phyloP scores from a whole-genome alignment of 1,140 invertebrate species.

The silkworm (Bombyx mori) region DNA sequence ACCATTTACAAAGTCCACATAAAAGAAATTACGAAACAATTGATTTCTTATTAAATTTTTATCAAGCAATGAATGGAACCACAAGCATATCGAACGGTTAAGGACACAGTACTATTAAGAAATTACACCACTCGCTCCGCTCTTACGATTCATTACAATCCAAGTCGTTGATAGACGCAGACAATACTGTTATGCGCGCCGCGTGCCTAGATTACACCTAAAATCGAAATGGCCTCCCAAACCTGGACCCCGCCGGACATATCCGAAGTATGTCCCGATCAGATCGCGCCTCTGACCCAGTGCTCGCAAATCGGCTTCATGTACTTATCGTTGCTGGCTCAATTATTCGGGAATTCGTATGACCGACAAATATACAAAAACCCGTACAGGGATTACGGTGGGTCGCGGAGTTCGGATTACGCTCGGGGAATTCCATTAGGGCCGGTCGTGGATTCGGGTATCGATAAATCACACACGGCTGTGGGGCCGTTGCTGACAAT shows the following conservation, averaged over 20 bases:
- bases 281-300: conserved; percentile 67
- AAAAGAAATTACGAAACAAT: not conserved
- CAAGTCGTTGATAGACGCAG: not conserved
- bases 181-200: not conserved
- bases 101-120: conserved; percentile 3
- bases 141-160: conserved; percentile 3
- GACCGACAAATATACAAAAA: conserved; percentile 28
- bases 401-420: not conserved
- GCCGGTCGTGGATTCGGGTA: not conserved
- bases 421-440: not conserved
- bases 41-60: not conserved
- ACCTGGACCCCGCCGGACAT: conserved; percentile 73
- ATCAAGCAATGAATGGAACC: not conserved
- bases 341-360: conserved; percentile 71
- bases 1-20: not conserved
- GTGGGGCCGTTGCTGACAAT: conserved; percentile 1
- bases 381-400: conserved; percentile 1
- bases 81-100: not conserved
- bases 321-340: conserved; percentile 71
- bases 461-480: not conserved
- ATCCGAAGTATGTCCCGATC: conserved; percentile 61
- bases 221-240: conserved; percentile 22
- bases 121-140: conserved; percentile 4
- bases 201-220: not conserved
- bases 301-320: conserved; percentile 72